Percentiles rank a stretch among this genome's conserved stretches.
Conservation (phyloP, 2,888 invertebrate species). For the Euplexia lucipara region DNA sequence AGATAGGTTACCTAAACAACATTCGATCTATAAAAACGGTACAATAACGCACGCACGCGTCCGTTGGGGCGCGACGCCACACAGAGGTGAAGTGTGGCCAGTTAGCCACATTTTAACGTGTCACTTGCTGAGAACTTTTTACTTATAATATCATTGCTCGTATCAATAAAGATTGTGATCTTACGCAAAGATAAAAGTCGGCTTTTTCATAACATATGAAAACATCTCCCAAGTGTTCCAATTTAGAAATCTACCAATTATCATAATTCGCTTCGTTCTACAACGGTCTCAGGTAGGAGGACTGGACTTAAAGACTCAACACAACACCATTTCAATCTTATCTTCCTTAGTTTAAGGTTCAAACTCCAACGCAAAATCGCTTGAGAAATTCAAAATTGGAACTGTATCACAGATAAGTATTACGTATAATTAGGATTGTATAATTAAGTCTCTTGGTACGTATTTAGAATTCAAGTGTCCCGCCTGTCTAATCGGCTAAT, state of each 20-base stretch:
- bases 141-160: no score
- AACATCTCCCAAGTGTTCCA: constrained; percentile 23
- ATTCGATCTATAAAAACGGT: no score
- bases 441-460: constrained; percentile 49
- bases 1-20: no score
- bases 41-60: no score
- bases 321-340: constrained; percentile 15
- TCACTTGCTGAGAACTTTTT: no score
- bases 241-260: constrained; percentile 44
- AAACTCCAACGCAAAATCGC: constrained; percentile 7
- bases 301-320: constrained; percentile 27
- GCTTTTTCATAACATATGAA: neutral
- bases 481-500: constrained; percentile 50
- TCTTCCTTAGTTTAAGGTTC: neutral
- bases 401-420: constrained; percentile 60
- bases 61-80: no score
- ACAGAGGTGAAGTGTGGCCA: no score
- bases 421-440: constrained; percentile 58
- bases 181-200: neutral
- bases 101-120: no score
- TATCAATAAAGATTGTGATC: neutral
- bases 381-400: constrained; percentile 49
- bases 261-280: constrained; percentile 39
- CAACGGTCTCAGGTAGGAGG: constrained; percentile 42
- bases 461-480: constrained; percentile 58